Evolutionary conservation across 2,797 vertebrate species (phyloP).

Genomic region (Tokudaia tokunoshimensis): DNA sequence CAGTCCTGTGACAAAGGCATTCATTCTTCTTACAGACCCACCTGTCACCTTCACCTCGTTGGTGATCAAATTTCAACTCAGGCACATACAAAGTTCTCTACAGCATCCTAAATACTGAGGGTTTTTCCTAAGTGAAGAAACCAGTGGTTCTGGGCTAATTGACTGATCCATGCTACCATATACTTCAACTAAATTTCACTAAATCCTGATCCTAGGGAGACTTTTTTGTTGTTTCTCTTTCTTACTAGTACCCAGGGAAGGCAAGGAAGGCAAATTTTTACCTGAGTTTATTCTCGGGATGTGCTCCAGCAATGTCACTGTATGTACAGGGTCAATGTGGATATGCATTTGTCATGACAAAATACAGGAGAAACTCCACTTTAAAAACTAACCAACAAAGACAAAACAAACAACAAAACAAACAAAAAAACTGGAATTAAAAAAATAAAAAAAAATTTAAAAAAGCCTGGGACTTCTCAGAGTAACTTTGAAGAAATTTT

Average conservation of each 20-base stretch:
- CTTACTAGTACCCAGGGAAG: slow-evolving; percentile 75
- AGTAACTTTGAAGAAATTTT: slow-evolving; percentile 23
- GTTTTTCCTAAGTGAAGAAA: slow-evolving; percentile 53
- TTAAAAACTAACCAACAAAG: not conserved
- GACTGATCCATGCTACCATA: not conserved
- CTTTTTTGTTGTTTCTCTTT: slow-evolving; percentile 62
- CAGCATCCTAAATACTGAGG: not conserved
- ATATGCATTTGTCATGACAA: not conserved
- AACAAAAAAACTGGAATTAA: not conserved
- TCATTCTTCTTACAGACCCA: not conserved
- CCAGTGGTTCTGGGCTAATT: slow-evolving; percentile 30
- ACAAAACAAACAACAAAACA: not conserved
- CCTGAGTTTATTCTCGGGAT: slow-evolving; percentile 66
- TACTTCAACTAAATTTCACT: not conserved
- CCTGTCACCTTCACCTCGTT: not conserved
- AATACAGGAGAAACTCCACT: not conserved
- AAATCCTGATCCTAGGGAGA: slow-evolving; percentile 30
- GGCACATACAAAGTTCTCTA: not conserved
- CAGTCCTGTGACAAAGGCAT: not conserved
- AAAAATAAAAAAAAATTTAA: not conserved
- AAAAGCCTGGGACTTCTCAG: not conserved
- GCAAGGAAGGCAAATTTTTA: slow-evolving; percentile 70
- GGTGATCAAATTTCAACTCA: not conserved
- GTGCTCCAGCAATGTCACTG: slow-evolving; percentile 83
- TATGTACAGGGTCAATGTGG: slow-evolving; percentile 75